phyloP scores from a whole-genome alignment of 2,888 invertebrate species.

The Philopedon plagiatum region DNA sequence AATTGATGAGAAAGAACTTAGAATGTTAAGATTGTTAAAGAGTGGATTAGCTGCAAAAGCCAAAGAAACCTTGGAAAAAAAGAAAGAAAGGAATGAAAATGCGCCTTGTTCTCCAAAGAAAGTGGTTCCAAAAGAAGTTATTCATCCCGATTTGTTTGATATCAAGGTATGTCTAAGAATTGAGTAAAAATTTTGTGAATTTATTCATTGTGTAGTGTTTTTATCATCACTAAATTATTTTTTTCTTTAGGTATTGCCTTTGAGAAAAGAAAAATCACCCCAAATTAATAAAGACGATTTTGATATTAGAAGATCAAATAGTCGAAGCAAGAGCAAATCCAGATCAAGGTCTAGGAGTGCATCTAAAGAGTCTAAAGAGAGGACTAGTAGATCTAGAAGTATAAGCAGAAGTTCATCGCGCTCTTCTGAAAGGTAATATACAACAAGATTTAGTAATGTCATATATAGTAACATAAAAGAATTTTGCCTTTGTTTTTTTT shows the following conservation, averaged over 20 bases:
- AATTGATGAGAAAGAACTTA: slow-evolving; percentile 77
- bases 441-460: background rate
- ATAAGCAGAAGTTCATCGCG: slow-evolving; percentile 70
- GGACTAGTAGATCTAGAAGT: slow-evolving; percentile 62
- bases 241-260: slow-evolving; percentile 56
- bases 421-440: slow-evolving; percentile 67
- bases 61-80: slow-evolving; percentile 77
- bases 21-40: slow-evolving; percentile 77
- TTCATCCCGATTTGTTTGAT: slow-evolving; percentile 65
- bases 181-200: no score
- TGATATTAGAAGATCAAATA: slow-evolving; percentile 54
- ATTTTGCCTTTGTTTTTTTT: no score
- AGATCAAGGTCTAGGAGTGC: slow-evolving; percentile 61
- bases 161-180: slow-evolving; percentile 55
- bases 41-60: slow-evolving; percentile 80
- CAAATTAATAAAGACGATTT: slow-evolving; percentile 57
- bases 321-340: slow-evolving; percentile 53
- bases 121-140: slow-evolving; percentile 26
- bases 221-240: background rate
- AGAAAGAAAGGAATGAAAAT: slow-evolving; percentile 58
- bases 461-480: no score
- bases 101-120: slow-evolving; percentile 17
- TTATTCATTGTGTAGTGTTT: background rate
- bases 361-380: slow-evolving; percentile 53
- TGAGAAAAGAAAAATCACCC: slow-evolving; percentile 56